Evolutionary conservation across 1,140 invertebrate genomes (phyloP).

Genomic region (Phocides pigmalion): DNA sequence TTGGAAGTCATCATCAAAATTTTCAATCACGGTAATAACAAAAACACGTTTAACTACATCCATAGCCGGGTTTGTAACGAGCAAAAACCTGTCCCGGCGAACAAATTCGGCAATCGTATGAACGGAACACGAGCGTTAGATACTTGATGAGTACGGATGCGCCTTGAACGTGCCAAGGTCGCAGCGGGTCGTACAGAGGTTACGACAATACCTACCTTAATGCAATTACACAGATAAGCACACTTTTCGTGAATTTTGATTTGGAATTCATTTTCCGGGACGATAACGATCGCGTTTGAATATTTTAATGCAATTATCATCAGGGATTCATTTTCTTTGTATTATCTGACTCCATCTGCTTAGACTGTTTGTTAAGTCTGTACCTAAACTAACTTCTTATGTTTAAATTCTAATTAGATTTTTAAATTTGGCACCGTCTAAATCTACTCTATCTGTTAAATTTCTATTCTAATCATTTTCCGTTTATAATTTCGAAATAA

Average conservation of each 20-base stretch:
- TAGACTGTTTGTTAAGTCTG: neutral
- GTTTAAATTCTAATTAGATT: too few species aligned
- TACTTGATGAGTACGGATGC: conserved; percentile 65
- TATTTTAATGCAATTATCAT: conserved; percentile 34
- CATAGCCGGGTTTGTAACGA: conserved; percentile 24
- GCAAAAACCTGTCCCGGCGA: conserved; percentile 15
- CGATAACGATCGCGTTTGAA: conserved; percentile 42
- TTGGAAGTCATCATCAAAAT: conserved; percentile 13
- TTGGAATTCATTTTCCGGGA: conserved; percentile 53
- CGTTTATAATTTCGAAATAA: too few species aligned
- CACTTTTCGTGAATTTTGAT: conserved; percentile 50
- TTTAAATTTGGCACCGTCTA: too few species aligned
- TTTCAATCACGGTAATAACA: conserved; percentile 1
- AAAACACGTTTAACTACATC: conserved; percentile 2
- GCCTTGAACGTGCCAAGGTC: conserved; percentile 70
- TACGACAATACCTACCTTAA: conserved; percentile 61
- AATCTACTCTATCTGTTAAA: too few species aligned
- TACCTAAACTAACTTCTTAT: neutral
- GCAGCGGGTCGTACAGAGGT: conserved; percentile 64
- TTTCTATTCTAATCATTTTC: too few species aligned
- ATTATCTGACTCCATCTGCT: neutral
- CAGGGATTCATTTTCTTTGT: conserved; percentile 8
- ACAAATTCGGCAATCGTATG: conserved; percentile 32
- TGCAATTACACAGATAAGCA: conserved; percentile 60
- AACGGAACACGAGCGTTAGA: conserved; percentile 14